Conservation (phyloP, 2,888 invertebrate genomes). For the Temnothorax unifasciatus region DNA sequence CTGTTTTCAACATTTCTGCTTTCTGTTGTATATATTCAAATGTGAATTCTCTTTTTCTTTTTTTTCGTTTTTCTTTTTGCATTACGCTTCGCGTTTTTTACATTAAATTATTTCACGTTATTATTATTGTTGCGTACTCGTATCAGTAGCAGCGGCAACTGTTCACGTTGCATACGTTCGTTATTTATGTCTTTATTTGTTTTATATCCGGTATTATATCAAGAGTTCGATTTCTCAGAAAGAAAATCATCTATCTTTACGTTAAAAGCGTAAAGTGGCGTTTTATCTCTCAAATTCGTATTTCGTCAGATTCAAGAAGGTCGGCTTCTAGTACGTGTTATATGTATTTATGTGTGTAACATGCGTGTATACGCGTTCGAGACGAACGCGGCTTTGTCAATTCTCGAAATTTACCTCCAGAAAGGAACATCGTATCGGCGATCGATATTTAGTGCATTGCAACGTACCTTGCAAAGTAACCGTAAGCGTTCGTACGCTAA, state of each 20-base stretch:
- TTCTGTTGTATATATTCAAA: slow-evolving; percentile 70
- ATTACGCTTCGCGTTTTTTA: slow-evolving; percentile 63
- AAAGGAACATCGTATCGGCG: slow-evolving; percentile 25
- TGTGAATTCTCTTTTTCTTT: slow-evolving; percentile 69
- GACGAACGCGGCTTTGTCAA: slow-evolving; percentile 40
- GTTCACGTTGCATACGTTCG: slow-evolving; percentile 71
- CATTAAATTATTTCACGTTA: slow-evolving; percentile 65
- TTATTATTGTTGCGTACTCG: slow-evolving; percentile 67
- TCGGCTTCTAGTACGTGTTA: slow-evolving; percentile 65
- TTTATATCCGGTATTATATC: slow-evolving; percentile 69
- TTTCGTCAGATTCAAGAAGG: slow-evolving; percentile 69
- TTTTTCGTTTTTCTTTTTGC: slow-evolving; percentile 57
- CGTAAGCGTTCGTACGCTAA: slow-evolving; percentile 27
- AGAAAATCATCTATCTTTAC: slow-evolving; percentile 78
- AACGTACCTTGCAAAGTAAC: slow-evolving; percentile 40
- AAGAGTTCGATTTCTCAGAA: slow-evolving; percentile 78
- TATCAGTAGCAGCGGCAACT: slow-evolving; percentile 79
- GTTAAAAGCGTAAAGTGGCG: slow-evolving; percentile 77
- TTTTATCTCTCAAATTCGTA: slow-evolving; percentile 70
- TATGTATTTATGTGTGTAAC: slow-evolving; percentile 12
- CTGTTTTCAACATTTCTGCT: slow-evolving; percentile 66
- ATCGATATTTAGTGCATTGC: slow-evolving; percentile 12
- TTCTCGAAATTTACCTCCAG: slow-evolving; percentile 42
- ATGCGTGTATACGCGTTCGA: slow-evolving; percentile 22
- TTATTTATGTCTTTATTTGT: slow-evolving; percentile 66